Percentiles rank a stretch among this genome's conserved stretches.
Evolutionary conservation across 2,888 invertebrate species (phyloP).

Genomic region (Kuschelorhynchus macadamiae): DNA sequence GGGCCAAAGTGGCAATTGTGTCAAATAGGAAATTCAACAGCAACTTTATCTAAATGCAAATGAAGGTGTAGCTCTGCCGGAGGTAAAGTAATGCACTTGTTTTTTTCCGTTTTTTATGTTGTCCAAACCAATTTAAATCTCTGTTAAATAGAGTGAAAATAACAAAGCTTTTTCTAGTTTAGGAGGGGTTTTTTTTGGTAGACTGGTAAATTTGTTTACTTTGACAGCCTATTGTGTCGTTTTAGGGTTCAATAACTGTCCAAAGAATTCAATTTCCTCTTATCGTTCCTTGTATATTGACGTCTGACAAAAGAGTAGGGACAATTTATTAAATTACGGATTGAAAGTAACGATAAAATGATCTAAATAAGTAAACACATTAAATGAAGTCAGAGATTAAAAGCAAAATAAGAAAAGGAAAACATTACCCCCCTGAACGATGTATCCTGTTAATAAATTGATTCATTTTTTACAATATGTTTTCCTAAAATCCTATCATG

Average conservation of each 20-base stretch:
- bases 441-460: too few relatives aligned
- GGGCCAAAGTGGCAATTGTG: slow-evolving; percentile 46
- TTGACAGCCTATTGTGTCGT: not conserved
- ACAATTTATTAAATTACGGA: too few relatives aligned
- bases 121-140: slow-evolving; percentile 42
- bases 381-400: too few relatives aligned
- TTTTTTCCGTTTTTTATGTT: slow-evolving; percentile 30
- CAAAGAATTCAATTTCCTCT: too few relatives aligned
- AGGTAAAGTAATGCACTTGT: slow-evolving; percentile 41
- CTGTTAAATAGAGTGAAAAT: slow-evolving; percentile 42
- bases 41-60: slow-evolving; percentile 50
- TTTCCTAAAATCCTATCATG: too few relatives aligned
- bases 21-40: slow-evolving; percentile 45
- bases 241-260: not conserved
- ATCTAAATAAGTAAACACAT: too few relatives aligned
- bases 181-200: not conserved
- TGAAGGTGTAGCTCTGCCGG: slow-evolving; percentile 37
- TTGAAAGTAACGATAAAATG: too few relatives aligned
- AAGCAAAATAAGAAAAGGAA: too few relatives aligned
- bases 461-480: too few relatives aligned
- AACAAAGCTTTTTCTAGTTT: slow-evolving; percentile 9
- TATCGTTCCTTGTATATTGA: too few relatives aligned
- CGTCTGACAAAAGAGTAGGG: too few relatives aligned
- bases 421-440: too few relatives aligned
- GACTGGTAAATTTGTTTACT: not conserved